Base-by-base conservation (phyloP, 2,113 vertebrate genomes). In the Percopsis transmontana region DNA sequence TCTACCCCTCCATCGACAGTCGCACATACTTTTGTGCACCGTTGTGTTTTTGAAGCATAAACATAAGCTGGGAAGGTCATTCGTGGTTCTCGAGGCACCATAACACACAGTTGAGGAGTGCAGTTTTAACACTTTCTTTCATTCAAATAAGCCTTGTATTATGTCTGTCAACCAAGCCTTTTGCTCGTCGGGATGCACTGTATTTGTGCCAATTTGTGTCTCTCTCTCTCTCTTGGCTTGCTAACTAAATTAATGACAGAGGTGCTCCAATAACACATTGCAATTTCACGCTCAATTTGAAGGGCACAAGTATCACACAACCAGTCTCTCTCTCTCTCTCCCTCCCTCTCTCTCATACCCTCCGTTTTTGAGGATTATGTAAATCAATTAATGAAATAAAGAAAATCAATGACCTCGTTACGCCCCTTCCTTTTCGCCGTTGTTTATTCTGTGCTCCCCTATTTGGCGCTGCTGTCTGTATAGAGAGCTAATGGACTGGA, bases 201-300 rank as follows among this genome's bases (percentile, higher is more conserved):
- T 58, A 19, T 44, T 21, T 13, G 47, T 20, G 20, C 38, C 58
- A 39, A 5, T 58, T 21, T 15, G 9, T 6, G 15, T 62, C 50
- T 45, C 60, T 44, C 62, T 48, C 41, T 39, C 41, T 57, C 62
- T 76, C 62, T 40, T 70, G 72, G 62, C 66, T 60, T 61, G 70
- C 76, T 79, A 83, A 88, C 81, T 74, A 77, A 89, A 85, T 87
- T 84, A 88, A 90, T 80, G 87, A 85, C 72, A 70, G 6, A 66
- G 70, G 62, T 70, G 72, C 67, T 74, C 62, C 70, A 61, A 80
- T 77, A 87, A 83, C 87, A 89, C 79, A 82, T 76, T 88, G 81
- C 80, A 89, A 90, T 91, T 90, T 91, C 89, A 89, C 66, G 88
- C 86, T 88, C 89, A 88, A 86, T 90, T 88, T 89, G 72, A 82